Evolutionary conservation across 2,797 vertebrate genomes (phyloP), one percentile per base, ranked within the genome.

Genomic region (Babyrousa celebensis): DNA sequence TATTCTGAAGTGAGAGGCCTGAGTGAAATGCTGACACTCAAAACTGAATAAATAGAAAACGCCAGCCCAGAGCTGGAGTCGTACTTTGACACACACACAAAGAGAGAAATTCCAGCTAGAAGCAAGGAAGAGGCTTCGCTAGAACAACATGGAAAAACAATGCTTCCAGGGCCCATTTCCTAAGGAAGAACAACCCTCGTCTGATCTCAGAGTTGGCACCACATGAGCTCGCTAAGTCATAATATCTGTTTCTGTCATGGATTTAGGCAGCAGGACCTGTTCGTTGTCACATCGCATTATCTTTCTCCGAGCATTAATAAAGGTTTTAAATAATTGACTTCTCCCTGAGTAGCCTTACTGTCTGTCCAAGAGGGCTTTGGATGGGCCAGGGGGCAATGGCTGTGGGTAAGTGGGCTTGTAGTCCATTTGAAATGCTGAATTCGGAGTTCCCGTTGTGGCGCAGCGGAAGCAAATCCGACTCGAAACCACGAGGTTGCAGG

Each of bases 291-390:
- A 85, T 25, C 80, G 52, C 63, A 63, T 97, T 98, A 29, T 62
- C 98, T 87, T 98, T 97, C 97, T 98, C 97, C 95, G 96, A 98
- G 97, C 95, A 96, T 94, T 94, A 98, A 98, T 98, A 98, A 98
- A 98, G 96, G 89, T 97, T 98, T 98, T 97, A 94, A 98, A 92
- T 97, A 98, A 97, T 48, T 12, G 6, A 27, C 95, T 85, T 70
- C 52, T 63, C 21, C 82, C 58, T 7, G 8, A 72, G 63, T 17
- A 5, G 58, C 1, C 0, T 32, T 71, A 29, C 40, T 72, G 23
- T 78, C 72, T 52, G 77, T 48, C 43, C 43, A 48, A 56, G 65
- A 63, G 43, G 12, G 48, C 40, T 56, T 72, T 60, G 29, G 67
- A 27, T 6, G n/a, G 0, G 32, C 15, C 1, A 14, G 74, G 15